phyloP scores from a whole-genome alignment of 1,140 invertebrate species.

The Ctenoplectra terminalis region DNA sequence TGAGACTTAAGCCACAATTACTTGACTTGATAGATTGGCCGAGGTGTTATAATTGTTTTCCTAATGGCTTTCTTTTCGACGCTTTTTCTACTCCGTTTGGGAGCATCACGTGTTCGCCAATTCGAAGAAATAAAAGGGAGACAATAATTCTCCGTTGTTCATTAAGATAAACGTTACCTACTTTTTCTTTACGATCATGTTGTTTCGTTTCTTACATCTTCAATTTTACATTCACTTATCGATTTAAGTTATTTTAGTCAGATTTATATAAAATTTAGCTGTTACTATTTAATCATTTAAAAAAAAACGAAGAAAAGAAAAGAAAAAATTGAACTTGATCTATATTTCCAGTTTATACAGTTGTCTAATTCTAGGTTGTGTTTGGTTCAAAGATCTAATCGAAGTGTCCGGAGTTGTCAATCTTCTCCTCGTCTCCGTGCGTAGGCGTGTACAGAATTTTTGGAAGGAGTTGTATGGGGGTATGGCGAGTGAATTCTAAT shows the following conservation, averaged over 20 bases:
- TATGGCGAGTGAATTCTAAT: no score
- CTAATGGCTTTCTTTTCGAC: conserved; percentile 6
- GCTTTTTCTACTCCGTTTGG: not conserved
- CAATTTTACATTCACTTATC: not conserved
- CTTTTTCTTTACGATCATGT: not conserved
- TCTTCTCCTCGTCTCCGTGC: no score
- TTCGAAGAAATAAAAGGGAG: not conserved
- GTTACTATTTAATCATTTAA: no score
- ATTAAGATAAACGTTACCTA: not conserved
- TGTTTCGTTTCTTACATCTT: not conserved
- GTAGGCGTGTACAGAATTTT: no score
- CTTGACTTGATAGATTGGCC: not conserved
- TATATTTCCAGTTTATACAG: no score
- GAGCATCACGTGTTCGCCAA: not conserved
- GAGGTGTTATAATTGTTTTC: conserved; percentile 17
- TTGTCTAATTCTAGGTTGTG: no score
- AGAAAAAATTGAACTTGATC: no score
- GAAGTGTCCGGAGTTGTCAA: no score
- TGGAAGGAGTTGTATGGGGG: no score
- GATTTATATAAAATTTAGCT: no score
- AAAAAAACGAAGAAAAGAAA: no score
- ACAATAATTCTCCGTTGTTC: not conserved
- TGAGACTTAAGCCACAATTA: not conserved
- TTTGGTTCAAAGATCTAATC: no score
- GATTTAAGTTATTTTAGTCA: not conserved